Evolutionary conservation across 2,113 vertebrate species (phyloP), one percentile per base, ranked within the genome.

Genomic region (Piaya cayana): DNA sequence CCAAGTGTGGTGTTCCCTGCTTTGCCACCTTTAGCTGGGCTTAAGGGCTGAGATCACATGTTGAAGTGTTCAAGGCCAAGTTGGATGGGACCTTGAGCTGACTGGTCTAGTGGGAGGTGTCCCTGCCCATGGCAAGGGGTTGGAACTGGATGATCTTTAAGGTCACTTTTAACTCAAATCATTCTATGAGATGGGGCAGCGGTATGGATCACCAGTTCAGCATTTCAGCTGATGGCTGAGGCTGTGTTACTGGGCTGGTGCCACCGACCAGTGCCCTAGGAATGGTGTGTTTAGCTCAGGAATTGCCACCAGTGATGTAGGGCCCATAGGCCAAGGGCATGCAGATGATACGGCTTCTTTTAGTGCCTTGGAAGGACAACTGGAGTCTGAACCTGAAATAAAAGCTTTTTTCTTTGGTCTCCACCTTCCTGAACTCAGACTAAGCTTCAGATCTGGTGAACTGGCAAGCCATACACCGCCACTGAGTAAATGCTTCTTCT

Each of bases 251-350:
- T 0, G 1, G 78, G 37, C 10, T 47, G n/a, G 30, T 49, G 34
- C 12, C 30, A 34, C 30, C 3, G 1, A 49, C 11, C 39, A 7
- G 39, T 18, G 10, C 50, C 49, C 30, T 42, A 42, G 26, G 25
- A 63, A 49, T 4, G 9, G 30, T 49, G 30, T 42, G 23, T 25
- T 69, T 47, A 49, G 18, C 52, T 67, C 36, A 25, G 49, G 50
- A 17, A 5, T 39, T 47, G 16, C 52, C 37, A 26, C 23, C 50
- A 64, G 30, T 42, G 25, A 13, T 7, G 36, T 29, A 39, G 45
- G 1, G 0, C 16, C 27, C 6, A 10, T 18, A 56, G 62, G n/a
- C 6, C 26, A 25, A 43, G 15, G 69, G 21, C n/a, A 19, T 5
- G 18, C 14, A 55, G 47, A 49, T 12, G 29, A 39, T 6, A 6